phyloP scores from a whole-genome alignment of 2,888 invertebrate genomes.

The Conchocele bisecta region DNA sequence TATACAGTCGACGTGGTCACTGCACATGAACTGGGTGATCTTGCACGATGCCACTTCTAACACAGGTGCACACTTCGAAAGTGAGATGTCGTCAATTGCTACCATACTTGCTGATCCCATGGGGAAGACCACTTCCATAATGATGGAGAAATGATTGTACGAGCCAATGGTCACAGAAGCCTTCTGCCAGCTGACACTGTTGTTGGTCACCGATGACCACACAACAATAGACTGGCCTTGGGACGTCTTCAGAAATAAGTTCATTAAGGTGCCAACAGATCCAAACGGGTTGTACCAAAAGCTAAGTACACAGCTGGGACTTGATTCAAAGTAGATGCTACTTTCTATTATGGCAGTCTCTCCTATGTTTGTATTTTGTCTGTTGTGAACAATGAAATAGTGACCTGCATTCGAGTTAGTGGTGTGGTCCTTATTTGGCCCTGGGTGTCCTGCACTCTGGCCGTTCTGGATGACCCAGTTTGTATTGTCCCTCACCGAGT shows the following conservation, averaged over 20 bases:
- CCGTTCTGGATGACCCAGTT: slow-evolving; percentile 64
- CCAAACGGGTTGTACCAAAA: slow-evolving; percentile 81
- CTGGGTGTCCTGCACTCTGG: slow-evolving; percentile 55
- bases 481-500: slow-evolving; percentile 62
- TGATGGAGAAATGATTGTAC: slow-evolving; percentile 58
- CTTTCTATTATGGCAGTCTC: slow-evolving; percentile 63
- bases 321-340: slow-evolving; percentile 84
- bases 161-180: slow-evolving; percentile 59
- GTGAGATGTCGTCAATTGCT: slow-evolving; percentile 71
- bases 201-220: slow-evolving; percentile 59
- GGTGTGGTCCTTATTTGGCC: slow-evolving; percentile 75
- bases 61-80: slow-evolving; percentile 64
- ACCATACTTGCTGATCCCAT: slow-evolving; percentile 56
- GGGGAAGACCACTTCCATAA: slow-evolving; percentile 66
- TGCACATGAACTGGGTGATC: slow-evolving; percentile 64
- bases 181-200: slow-evolving; percentile 65
- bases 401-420: slow-evolving; percentile 84
- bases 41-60: slow-evolving; percentile 54
- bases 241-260: slow-evolving; percentile 61
- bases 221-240: slow-evolving; percentile 38
- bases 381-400: slow-evolving; percentile 78
- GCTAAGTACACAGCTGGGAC: slow-evolving; percentile 89
- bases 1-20: slow-evolving; percentile 66
- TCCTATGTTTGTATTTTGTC: slow-evolving; percentile 31
- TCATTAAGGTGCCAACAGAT: slow-evolving; percentile 66